phyloP scores from a whole-genome alignment of 2,113 vertebrate genomes.

The Indicator indicator region DNA sequence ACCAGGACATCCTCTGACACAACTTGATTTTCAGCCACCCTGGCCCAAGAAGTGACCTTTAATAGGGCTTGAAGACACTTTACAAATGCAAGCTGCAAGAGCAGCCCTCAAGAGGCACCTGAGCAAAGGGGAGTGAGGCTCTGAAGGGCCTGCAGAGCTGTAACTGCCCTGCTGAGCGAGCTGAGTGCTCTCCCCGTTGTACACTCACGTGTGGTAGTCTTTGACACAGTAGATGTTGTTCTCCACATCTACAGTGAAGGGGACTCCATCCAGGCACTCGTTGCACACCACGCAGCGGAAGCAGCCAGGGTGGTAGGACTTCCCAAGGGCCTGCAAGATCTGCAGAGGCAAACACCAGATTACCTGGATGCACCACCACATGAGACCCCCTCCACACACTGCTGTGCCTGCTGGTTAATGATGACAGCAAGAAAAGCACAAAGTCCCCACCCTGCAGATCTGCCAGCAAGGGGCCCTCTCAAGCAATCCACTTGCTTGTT shows the following conservation, averaged over 20 bases:
- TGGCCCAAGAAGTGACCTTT: neutral
- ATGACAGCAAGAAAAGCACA: neutral
- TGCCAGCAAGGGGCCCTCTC: conserved; percentile 24
- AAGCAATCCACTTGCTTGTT: conserved; percentile 25
- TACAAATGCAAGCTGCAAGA: neutral
- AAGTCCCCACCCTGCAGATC: neutral
- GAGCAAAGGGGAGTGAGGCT: neutral
- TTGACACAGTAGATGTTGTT: conserved; percentile 99
- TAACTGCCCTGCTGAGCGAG: neutral
- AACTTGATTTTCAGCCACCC: neutral
- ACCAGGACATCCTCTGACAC: neutral
- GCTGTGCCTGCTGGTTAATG: neutral
- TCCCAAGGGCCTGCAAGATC: conserved; percentile 97
- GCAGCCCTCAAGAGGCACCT: neutral
- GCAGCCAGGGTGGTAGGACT: conserved; percentile 97
- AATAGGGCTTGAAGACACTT: neutral
- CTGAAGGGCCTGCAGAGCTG: neutral
- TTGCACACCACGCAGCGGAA: conserved; percentile 98
- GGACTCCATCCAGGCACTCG: conserved; percentile 94
- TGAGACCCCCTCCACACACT: neutral
- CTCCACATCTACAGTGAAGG: conserved; percentile 96
- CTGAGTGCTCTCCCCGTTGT: accelerated
- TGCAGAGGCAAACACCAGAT: conserved; percentile 54
- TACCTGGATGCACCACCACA: neutral
- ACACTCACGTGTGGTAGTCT: conserved; percentile 96